Evolutionary conservation across 2,888 invertebrate genomes (phyloP).

Genomic region (Dicyrtoma fusca): DNA sequence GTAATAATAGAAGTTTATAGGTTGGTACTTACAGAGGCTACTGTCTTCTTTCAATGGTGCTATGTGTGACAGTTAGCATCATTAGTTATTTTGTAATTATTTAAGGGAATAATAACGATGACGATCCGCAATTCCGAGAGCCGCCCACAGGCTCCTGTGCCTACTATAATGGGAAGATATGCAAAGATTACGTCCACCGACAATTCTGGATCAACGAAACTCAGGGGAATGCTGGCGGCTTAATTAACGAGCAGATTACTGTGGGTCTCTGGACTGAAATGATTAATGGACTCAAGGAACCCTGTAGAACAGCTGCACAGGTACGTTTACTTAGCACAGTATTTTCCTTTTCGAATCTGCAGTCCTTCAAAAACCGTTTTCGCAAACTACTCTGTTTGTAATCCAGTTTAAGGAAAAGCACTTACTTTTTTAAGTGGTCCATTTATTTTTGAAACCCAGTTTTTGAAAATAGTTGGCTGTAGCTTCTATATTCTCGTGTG

Average conservation of each 20-base stretch:
- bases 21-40: no score
- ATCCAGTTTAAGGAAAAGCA: no score
- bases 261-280: constrained; percentile 83
- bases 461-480: no score
- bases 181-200: constrained; percentile 64
- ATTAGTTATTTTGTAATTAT: not conserved
- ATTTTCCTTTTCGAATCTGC: no score
- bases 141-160: constrained; percentile 73
- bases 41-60: no score
- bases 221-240: constrained; percentile 67
- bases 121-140: constrained; percentile 52
- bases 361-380: no score
- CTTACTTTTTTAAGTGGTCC: no score
- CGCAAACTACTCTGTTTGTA: no score
- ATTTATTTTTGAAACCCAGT: no score
- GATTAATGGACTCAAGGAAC: constrained; percentile 75
- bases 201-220: constrained; percentile 77
- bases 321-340: no score
- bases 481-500: no score
- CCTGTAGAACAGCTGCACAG: constrained; percentile 85
- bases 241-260: constrained; percentile 83
- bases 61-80: no score
- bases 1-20: not conserved
- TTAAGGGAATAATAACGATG: constrained; percentile 44
- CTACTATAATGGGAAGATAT: constrained; percentile 82